These are phyloP conservation scores for Macrophya annulata DNA, from an alignment of 2,888 invertebrate species.

Conservation along the genomic window DNA sequence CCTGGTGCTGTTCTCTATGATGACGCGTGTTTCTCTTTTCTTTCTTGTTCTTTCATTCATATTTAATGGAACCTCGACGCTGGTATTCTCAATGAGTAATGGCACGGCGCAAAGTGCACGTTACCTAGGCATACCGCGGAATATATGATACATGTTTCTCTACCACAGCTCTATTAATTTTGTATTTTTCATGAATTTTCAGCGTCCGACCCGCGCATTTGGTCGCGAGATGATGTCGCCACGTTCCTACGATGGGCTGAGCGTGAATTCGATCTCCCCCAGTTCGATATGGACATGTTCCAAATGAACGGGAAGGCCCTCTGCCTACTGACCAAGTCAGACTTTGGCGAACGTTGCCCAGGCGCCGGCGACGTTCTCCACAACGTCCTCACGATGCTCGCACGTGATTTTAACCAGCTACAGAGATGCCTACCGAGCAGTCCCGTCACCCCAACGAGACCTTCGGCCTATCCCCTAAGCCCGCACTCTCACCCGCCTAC, in stretches of 20 bases:
- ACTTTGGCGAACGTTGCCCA: conserved; percentile 95
- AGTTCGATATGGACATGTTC: conserved; percentile 95
- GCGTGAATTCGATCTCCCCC: conserved; percentile 94
- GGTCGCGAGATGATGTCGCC: conserved; percentile 94
- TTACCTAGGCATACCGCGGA: background rate
- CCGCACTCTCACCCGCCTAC: conserved; percentile 92
- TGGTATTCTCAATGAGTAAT: background rate
- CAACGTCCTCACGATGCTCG: conserved; percentile 94
- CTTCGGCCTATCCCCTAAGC: conserved; percentile 89
- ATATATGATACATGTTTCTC: background rate
- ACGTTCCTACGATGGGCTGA: conserved; percentile 95
- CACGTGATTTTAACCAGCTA: conserved; percentile 89
- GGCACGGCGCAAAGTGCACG: background rate
- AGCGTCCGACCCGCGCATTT: conserved; percentile 93
- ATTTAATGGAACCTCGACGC: too few species aligned
- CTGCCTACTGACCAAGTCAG: conserved; percentile 93
- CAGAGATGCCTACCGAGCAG: conserved; percentile 90
- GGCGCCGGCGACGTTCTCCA: conserved; percentile 96
- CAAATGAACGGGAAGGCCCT: conserved; percentile 99
- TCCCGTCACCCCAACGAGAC: conserved; percentile 90
- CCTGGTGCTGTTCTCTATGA: background rate
- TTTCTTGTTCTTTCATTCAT: background rate
- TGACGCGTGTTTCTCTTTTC: background rate
- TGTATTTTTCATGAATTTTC: conserved; percentile 64
- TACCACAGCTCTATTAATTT: background rate